Percentiles rank a stretch among this genome's conserved stretches.
Conservation (phyloP, 2,888 invertebrate genomes). For the Scaptomyza caliginosa region DNA sequence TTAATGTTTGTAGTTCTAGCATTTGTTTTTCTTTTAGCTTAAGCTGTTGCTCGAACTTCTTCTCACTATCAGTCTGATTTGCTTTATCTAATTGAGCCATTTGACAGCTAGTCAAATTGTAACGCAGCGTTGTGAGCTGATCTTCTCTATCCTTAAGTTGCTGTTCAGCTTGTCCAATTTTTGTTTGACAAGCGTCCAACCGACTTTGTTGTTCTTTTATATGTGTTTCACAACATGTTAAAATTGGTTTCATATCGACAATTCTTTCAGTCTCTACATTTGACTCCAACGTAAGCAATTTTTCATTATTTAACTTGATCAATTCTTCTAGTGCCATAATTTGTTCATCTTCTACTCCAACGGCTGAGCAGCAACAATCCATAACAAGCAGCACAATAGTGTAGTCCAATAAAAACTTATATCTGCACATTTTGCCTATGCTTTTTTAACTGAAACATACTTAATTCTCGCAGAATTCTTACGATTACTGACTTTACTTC, state of each 20-base stretch:
- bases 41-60: background rate
- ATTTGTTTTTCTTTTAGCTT: background rate
- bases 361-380: background rate
- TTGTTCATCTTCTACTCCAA: background rate
- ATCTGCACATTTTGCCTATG: constrained; percentile 21
- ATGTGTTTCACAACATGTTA: background rate
- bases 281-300: background rate
- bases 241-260: background rate
- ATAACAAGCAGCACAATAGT: background rate
- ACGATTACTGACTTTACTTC: background rate
- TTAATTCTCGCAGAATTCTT: background rate
- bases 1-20: background rate
- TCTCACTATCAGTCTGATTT: background rate
- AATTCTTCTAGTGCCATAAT: constrained; percentile 1
- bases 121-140: background rate
- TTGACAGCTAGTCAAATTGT: constrained; percentile 11
- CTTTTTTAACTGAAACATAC: constrained; percentile 13
- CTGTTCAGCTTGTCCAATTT: background rate
- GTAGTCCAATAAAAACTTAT: background rate
- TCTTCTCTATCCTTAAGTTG: background rate
- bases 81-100: background rate
- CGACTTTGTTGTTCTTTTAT: background rate
- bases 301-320: background rate
- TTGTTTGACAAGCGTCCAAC: constrained; percentile 1
- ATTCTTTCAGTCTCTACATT: background rate